Conservation (phyloP, 2,888 invertebrate species). For the Orthosia cruda region DNA sequence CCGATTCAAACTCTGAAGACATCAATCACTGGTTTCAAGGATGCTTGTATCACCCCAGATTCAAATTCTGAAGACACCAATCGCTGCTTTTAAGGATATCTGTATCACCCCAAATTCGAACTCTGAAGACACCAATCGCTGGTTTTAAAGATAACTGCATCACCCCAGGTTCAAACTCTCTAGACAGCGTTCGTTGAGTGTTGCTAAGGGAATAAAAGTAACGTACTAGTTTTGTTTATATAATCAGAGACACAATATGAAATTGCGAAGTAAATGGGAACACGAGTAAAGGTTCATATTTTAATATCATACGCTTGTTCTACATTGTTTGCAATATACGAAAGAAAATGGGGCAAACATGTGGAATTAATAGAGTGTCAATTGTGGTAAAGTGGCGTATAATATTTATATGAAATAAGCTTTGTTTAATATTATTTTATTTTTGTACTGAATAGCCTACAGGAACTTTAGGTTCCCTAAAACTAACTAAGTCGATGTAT, state of each 20-base stretch:
- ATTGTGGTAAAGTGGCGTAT: slow-evolving; percentile 15
- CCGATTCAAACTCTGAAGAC: no score
- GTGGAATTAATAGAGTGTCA: slow-evolving; percentile 39
- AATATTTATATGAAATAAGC: slow-evolving; percentile 6
- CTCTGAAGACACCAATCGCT: no score
- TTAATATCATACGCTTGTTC: slow-evolving; percentile 1
- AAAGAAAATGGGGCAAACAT: slow-evolving; percentile 47
- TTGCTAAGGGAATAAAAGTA: not conserved
- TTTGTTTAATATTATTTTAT: slow-evolving; percentile 9
- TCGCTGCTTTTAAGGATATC: no score
- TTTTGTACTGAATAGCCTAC: no score
- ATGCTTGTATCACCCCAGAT: no score
- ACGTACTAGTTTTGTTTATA: not conserved
- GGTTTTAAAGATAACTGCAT: no score
- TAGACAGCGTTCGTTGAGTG: no score
- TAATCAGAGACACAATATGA: not conserved
- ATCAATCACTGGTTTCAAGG: no score
- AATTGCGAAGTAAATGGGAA: not conserved
- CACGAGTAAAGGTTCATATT: slow-evolving; percentile 11
- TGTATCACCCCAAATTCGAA: no score
- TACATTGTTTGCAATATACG: slow-evolving; percentile 32
- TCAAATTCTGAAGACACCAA: no score
- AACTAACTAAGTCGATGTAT: not conserved
- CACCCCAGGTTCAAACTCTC: no score
- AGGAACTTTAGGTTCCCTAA: not conserved